phyloP scores from a whole-genome alignment of 2,888 invertebrate species.

The Blera fallax region DNA sequence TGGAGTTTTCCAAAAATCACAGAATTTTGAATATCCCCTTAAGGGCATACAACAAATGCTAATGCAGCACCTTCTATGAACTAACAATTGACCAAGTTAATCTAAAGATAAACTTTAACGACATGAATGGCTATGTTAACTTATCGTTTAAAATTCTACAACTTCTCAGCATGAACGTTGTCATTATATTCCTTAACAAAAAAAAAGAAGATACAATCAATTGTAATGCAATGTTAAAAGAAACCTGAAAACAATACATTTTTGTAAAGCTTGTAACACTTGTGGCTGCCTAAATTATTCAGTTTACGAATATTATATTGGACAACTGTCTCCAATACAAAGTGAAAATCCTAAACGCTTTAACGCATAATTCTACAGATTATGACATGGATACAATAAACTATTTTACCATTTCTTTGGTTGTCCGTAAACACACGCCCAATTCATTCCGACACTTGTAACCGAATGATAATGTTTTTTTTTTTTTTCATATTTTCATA shows the following conservation, averaged over 20 bases:
- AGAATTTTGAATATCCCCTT: no score
- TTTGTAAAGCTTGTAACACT: conserved; percentile 7
- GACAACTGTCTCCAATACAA: conserved; percentile 6
- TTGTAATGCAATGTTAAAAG: not conserved
- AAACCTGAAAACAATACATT: not conserved
- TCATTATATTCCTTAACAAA: not conserved
- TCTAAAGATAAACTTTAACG: not conserved
- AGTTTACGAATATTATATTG: not conserved
- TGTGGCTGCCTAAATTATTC: conserved; percentile 42
- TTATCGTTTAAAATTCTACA: not conserved
- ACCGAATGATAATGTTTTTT: conserved; percentile 38
- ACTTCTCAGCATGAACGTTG: not conserved
- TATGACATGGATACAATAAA: conserved; percentile 65
- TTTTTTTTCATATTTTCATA: conserved; percentile 19
- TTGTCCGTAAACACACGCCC: conserved; percentile 63
- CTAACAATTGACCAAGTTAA: not conserved
- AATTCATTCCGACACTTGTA: conserved; percentile 65
- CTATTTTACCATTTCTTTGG: conserved; percentile 48
- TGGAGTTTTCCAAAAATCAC: no score
- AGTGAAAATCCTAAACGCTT: conserved; percentile 37
- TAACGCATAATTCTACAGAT: conserved; percentile 65
- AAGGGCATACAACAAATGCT: not conserved
- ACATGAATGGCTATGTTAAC: not conserved
- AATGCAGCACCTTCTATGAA: not conserved
- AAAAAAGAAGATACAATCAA: conserved; percentile 1